phyloP scores from a whole-genome alignment of 2,888 invertebrate species.

The Graphium colonna region DNA sequence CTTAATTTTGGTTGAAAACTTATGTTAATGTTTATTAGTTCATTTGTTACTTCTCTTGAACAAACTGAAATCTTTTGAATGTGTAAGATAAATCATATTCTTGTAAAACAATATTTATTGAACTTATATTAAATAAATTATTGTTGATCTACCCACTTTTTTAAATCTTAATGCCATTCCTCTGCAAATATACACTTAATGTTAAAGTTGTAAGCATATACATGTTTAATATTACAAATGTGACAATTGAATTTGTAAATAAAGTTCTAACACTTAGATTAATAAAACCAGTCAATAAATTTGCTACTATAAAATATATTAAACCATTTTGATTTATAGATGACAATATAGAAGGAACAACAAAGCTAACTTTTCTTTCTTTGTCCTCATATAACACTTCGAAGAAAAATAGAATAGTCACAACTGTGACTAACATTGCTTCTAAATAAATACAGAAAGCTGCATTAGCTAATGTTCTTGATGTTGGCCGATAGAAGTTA shows the following conservation, averaged over 20 bases:
- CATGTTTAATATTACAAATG: conserved; percentile 75
- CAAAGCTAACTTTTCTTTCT: conserved; percentile 33
- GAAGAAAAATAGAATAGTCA: conserved; percentile 75
- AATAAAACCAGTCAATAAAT: conserved; percentile 90
- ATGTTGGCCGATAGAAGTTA: conserved; percentile 79
- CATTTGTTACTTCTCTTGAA: no score
- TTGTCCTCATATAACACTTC: conserved; percentile 68
- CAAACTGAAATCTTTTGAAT: no score
- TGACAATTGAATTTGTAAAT: conserved; percentile 51
- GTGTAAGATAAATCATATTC: no score
- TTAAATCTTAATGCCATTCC: conserved; percentile 67
- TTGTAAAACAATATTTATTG: no score
- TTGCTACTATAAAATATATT: conserved; percentile 90
- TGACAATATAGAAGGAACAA: conserved; percentile 81
- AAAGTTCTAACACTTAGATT: conserved; percentile 86
- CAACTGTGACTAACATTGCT: conserved; percentile 79
- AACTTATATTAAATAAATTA: conserved; percentile 21
- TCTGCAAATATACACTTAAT: conserved; percentile 55
- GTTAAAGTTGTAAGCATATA: conserved; percentile 75
- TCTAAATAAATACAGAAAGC: conserved; percentile 90
- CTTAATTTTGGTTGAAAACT: no score
- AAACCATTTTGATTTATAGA: conserved; percentile 91
- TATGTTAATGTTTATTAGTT: no score
- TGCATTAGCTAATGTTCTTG: conserved; percentile 90
- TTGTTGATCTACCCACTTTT: conserved; percentile 13